These are phyloP conservation scores for Pseudomugil tenellus DNA, from an alignment of 2,797 vertebrate genomes.

Conservation along the genomic window DNA sequence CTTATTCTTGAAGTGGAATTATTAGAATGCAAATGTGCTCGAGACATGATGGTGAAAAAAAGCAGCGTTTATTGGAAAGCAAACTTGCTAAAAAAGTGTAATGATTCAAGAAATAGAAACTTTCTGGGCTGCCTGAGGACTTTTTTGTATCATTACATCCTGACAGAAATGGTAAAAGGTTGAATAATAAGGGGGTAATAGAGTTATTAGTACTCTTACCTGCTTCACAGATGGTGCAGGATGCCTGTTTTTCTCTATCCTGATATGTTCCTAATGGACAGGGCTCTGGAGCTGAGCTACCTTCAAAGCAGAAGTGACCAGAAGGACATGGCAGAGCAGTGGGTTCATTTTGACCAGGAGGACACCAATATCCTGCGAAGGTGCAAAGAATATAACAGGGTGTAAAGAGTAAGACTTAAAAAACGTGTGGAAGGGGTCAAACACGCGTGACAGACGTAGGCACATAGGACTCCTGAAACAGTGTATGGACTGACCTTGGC, in stretches of 20 bases:
- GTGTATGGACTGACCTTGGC: slow-evolving; percentile 77
- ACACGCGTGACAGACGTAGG: not conserved
- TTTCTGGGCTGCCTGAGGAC: not conserved
- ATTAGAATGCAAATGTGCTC: not conserved
- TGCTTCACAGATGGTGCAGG: slow-evolving; percentile 79
- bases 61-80: not conserved
- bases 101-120: slow-evolving; percentile 23
- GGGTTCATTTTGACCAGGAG: slow-evolving; percentile 76
- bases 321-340: slow-evolving; percentile 79
- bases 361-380: slow-evolving; percentile 85
- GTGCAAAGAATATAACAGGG: slow-evolving; percentile 21
- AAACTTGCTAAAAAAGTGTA: too few species aligned
- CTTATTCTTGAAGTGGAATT: not conserved
- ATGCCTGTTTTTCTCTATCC: slow-evolving; percentile 75
- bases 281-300: slow-evolving; percentile 76
- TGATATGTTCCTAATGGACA: slow-evolving; percentile 85
- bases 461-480: not conserved
- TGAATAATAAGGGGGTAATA: slow-evolving; percentile 3
- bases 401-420: not conserved
- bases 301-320: slow-evolving; percentile 81
- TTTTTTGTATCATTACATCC: slow-evolving; percentile 5
- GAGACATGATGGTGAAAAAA: not conserved
- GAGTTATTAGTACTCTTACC: slow-evolving; percentile 62
- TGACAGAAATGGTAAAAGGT: slow-evolving; percentile 11
- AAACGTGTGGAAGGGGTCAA: not conserved